Evolutionary conservation across 2,113 vertebrate genomes (phyloP).

Genomic region (Gallinago jamesoni): DNA sequence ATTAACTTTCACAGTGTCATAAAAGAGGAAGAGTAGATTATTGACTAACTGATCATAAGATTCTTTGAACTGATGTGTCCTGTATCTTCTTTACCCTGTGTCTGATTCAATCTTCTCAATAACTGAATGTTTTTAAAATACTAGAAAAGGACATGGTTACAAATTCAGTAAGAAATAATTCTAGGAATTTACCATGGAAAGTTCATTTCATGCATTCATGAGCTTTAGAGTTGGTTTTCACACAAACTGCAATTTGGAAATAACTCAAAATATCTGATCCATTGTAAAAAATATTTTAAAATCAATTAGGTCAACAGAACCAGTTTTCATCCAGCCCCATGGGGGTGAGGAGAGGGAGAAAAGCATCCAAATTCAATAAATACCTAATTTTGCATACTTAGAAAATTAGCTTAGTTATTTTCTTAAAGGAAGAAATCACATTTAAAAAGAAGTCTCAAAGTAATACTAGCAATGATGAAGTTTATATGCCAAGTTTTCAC

Average conservation of each 20-base stretch:
- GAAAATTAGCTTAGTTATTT: background rate
- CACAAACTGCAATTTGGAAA: background rate
- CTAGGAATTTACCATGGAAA: background rate
- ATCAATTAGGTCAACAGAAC: background rate
- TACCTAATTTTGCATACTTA: background rate
- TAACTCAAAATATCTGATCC: slow-evolving; percentile 6
- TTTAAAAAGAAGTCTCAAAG: background rate
- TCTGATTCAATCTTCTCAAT: background rate
- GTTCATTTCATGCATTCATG: background rate
- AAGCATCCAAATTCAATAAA: background rate
- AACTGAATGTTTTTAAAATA: background rate
- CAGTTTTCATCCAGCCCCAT: background rate
- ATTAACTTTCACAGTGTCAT: background rate
- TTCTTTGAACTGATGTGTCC: background rate
- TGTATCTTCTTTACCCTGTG: background rate
- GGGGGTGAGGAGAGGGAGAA: background rate
- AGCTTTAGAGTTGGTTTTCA: background rate
- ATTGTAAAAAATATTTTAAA: slow-evolving; percentile 58
- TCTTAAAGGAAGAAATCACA: background rate
- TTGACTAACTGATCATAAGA: background rate
- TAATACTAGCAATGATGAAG: background rate
- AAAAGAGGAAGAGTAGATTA: background rate
- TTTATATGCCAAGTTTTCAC: background rate
- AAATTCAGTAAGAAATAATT: background rate
- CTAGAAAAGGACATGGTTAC: background rate